These are phyloP conservation scores for Allolobophora icterica DNA, from an alignment of 2,888 invertebrate genomes.

Conservation along the genomic window DNA sequence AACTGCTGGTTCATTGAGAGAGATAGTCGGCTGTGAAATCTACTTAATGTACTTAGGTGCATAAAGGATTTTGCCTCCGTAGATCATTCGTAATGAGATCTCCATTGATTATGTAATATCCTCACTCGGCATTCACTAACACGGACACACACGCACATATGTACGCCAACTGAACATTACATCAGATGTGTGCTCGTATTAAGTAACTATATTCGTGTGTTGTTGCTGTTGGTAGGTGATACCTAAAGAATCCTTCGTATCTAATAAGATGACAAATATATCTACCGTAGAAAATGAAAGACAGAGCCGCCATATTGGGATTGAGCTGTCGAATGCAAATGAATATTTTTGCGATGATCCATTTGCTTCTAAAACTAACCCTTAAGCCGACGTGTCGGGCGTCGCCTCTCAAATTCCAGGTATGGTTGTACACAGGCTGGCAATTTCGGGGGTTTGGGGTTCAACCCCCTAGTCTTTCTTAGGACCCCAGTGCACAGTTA, in stretches of 20 bases:
- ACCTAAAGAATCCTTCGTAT: not conserved
- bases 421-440: not conserved
- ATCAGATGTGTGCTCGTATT: not conserved
- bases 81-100: constrained; percentile 14
- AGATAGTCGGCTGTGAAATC: constrained; percentile 3
- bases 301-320: not conserved
- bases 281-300: not conserved
- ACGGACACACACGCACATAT: too few species aligned
- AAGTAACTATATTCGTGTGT: not conserved
- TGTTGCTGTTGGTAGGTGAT: not conserved
- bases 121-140: not conserved
- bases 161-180: not conserved
- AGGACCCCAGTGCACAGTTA: too few species aligned
- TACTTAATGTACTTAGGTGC: not conserved
- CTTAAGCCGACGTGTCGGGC: too few species aligned
- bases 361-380: too few species aligned
- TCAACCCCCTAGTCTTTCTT: too few species aligned
- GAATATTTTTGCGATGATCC: not conserved
- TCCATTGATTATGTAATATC: not conserved
- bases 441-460: too few species aligned
- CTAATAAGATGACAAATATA: not conserved
- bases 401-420: too few species aligned
- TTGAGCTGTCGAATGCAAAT: not conserved
- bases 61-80: not conserved
- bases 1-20: not conserved